These are phyloP conservation scores for Xestobium rufovillosum DNA, from an alignment of 2,888 invertebrate genomes.

Conservation along the genomic window DNA sequence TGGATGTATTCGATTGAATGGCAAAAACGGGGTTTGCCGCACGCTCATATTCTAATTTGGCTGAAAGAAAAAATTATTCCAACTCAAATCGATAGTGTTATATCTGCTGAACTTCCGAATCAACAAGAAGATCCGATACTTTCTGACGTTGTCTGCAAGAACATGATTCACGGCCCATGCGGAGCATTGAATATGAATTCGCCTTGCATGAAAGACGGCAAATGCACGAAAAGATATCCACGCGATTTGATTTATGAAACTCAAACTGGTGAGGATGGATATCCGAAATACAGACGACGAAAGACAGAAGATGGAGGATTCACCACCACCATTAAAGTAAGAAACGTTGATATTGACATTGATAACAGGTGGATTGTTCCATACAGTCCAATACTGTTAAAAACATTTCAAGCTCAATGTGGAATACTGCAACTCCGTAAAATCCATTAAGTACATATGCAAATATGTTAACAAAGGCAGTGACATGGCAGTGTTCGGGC, in stretches of 20 bases:
- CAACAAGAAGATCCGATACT: slow-evolving; percentile 26
- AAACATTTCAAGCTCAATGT: slow-evolving; percentile 33
- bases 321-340: slow-evolving; percentile 24
- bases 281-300: slow-evolving; percentile 18
- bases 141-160: slow-evolving; percentile 30
- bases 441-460: too few species aligned
- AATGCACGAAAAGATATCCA: slow-evolving; percentile 30
- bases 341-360: slow-evolving; percentile 18
- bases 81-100: slow-evolving; percentile 30
- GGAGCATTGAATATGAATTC: slow-evolving; percentile 31
- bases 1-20: too few species aligned
- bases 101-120: slow-evolving; percentile 34
- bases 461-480: too few species aligned
- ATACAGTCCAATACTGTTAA: slow-evolving; percentile 28
- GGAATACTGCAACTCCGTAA: too few species aligned
- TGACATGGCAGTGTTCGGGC: too few species aligned
- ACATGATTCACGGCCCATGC: slow-evolving; percentile 42
- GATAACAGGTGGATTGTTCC: slow-evolving; percentile 29
- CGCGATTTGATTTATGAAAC: slow-evolving; percentile 19
- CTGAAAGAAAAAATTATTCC: slow-evolving; percentile 13
- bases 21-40: too few species aligned
- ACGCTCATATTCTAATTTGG: too few species aligned
- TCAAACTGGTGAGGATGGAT: slow-evolving; percentile 16
- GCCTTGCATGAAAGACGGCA: slow-evolving; percentile 39
- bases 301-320: slow-evolving; percentile 26